These are phyloP conservation scores for Standfussiana lucernea DNA, from an alignment of 2,888 invertebrate species.

Conservation along the genomic window DNA sequence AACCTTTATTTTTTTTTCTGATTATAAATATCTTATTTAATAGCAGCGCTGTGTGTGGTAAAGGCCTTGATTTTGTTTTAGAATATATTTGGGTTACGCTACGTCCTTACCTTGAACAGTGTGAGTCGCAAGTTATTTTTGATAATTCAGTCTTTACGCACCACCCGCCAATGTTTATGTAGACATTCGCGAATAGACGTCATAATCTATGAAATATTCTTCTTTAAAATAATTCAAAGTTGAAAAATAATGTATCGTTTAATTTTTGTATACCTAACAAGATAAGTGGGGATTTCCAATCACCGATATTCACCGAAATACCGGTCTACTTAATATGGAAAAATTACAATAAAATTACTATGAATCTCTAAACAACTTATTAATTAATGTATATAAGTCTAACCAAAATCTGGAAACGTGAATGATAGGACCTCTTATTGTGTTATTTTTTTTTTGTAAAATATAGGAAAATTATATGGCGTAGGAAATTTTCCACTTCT, in stretches of 20 bases:
- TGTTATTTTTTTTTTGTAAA: background rate
- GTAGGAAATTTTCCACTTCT: background rate
- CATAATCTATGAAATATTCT: conserved; percentile 8
- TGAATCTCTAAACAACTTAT: conserved; percentile 36
- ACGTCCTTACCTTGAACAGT: conserved; percentile 87
- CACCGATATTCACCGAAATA: background rate
- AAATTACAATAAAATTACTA: conserved; percentile 1
- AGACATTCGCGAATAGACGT: conserved; percentile 65
- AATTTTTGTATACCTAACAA: background rate
- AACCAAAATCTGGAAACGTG: background rate
- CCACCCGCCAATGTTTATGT: conserved; percentile 72
- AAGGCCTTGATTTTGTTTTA: conserved; percentile 86
- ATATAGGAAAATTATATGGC: background rate
- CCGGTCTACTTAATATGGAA: background rate
- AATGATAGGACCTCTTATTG: background rate
- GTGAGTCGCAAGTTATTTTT: conserved; percentile 87
- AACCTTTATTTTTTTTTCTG: conserved; percentile 22
- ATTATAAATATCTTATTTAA: conserved; percentile 50
- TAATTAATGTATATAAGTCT: conserved; percentile 2
- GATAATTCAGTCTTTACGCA: conserved; percentile 78
- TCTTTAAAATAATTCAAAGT: background rate
- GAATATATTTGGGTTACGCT: conserved; percentile 84
- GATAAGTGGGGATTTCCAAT: conserved; percentile 2
- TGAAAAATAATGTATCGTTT: background rate
- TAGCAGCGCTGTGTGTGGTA: conserved; percentile 54